Base-by-base conservation (phyloP, 1,140 invertebrate genomes). In the Cataglyphis hispanica region DNA sequence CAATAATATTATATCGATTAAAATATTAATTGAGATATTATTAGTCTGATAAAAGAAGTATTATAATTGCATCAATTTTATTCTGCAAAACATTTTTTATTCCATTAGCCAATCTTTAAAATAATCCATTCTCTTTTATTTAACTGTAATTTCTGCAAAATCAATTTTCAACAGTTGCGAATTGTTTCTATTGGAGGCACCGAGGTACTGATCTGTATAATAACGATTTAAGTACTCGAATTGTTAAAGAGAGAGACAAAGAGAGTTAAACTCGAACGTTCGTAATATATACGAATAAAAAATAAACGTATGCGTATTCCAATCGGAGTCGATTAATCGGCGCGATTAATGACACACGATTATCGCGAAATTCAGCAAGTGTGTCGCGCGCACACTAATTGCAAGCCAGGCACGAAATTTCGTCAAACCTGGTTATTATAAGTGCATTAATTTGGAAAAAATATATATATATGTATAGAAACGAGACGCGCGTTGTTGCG, bases 341-440 rank as follows among this genome's bases (percentile, higher is more conserved):
- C 34, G 34, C 50, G 50, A 81, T 81, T 81, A 81, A 78, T 50
- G 43, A 31, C 22, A 31, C 43, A 34, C 7, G 61, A 61, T 34
- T 78, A 53, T 16, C 66, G 7, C 40, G 66, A 72, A 81, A 72
- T 81, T 72, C 37, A 31, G 22, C 43, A 16, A 67, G 77, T 40
- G 67, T 50, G 53, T 43, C 78, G 37, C 53, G 31, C 53, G 67
- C 66, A 66, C 25, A 69, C 27, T 74, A 83, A 74, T 83, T 83
- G 67, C 67, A 37, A 72, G 16, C 25, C 19, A 34, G 25, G 13
- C n/a, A 53, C n/a, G 67, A 56, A 83, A 83, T 72, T 74, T 83
- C 34, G 61, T 58, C 61, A 53, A 66, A 78, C 34, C 61, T 75
- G 25, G 61, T 50, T 78, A 84, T 76, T 64, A 80, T 78, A 81